These are phyloP conservation scores for Eurytoma californica DNA, from an alignment of 2,888 invertebrate genomes.

Conservation along the genomic window DNA sequence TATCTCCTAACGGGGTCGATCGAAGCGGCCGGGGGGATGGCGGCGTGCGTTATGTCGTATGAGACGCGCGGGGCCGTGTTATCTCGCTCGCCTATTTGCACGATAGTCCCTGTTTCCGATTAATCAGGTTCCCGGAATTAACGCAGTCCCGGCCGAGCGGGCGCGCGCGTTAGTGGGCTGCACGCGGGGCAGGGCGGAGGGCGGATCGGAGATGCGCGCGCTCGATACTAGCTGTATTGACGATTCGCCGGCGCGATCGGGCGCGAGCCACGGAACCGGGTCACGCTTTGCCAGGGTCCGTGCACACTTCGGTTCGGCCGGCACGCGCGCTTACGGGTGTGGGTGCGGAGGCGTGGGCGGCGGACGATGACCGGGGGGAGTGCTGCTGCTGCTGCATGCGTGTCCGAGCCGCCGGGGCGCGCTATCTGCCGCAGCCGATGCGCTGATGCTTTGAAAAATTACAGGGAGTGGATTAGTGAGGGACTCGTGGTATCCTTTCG, in stretches of 20 bases:
- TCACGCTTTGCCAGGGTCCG: slow-evolving; percentile 37
- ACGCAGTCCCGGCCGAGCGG: slow-evolving; percentile 64
- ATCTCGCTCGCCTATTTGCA: slow-evolving; percentile 71
- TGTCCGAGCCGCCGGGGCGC: neutral
- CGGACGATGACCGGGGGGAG: neutral
- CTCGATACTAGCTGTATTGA: slow-evolving; percentile 53
- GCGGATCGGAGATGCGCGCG: slow-evolving; percentile 12
- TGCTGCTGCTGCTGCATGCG: neutral
- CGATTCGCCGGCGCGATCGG: slow-evolving; percentile 52
- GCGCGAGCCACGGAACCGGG: slow-evolving; percentile 45
- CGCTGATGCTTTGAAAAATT: neutral
- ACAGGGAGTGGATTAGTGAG: slow-evolving; percentile 2
- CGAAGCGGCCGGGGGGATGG: slow-evolving; percentile 22
- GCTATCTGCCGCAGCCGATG: neutral
- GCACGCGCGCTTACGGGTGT: too few relatives aligned
- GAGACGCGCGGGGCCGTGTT: slow-evolving; percentile 58
- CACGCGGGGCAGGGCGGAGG: neutral
- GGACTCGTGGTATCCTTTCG: neutral
- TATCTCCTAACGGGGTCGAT: slow-evolving; percentile 46
- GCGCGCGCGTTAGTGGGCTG: neutral
- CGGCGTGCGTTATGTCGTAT: slow-evolving; percentile 21
- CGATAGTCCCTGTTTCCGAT: slow-evolving; percentile 72
- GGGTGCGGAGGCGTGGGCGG: neutral
- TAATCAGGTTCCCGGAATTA: slow-evolving; percentile 73
- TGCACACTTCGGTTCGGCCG: slow-evolving; percentile 45